Evolutionary conservation across 2,797 vertebrate genomes (phyloP).

Genomic region (Vespertilio murinus): DNA sequence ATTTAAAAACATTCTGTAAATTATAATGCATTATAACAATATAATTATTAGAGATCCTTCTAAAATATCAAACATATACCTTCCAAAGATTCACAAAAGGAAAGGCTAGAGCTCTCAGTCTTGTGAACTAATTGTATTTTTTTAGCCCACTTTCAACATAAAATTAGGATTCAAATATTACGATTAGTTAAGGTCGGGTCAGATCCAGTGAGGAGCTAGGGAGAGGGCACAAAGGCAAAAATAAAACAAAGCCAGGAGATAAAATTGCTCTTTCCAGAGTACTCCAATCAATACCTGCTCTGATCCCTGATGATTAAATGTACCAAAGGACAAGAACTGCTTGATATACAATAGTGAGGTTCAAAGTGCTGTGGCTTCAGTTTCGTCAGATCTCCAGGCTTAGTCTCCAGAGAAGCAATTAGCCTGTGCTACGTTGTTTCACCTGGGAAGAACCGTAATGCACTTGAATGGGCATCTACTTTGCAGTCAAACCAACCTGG

Average conservation of each 20-base stretch:
- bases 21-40: background rate
- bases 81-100: background rate
- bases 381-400: background rate
- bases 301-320: background rate
- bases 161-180: constrained; percentile 5
- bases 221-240: background rate
- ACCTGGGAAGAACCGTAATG: background rate
- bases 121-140: background rate
- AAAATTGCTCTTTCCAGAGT: background rate
- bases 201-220: background rate
- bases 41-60: background rate
- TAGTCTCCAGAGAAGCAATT: background rate
- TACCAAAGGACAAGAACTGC: background rate
- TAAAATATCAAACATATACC: background rate
- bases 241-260: background rate
- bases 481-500: background rate
- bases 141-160: background rate
- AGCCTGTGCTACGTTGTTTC: background rate
- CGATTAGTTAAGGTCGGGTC: background rate
- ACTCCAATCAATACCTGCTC: background rate
- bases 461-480: background rate
- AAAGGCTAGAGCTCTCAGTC: background rate
- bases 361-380: background rate
- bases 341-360: background rate
- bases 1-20: background rate